Conservation (phyloP, 2,113 vertebrate genomes). For the Ictalurus punctatus region DNA sequence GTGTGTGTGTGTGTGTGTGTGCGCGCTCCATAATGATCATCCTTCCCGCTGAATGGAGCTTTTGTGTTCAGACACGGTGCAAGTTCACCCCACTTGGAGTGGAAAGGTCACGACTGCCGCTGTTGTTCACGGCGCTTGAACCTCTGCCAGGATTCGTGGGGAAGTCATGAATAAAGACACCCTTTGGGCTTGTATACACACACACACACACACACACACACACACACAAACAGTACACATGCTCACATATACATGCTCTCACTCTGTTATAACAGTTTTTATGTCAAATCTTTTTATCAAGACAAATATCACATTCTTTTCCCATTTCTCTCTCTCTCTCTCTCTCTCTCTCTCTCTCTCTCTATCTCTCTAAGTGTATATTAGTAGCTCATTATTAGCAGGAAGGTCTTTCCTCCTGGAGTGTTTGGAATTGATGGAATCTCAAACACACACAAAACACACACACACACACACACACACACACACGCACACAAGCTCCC, state of each 20-base stretch:
- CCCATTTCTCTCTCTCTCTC: background rate
- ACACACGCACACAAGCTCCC: no score
- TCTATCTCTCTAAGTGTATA: background rate
- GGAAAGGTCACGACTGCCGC: conserved; percentile 51
- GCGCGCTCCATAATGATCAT: conserved; percentile 11
- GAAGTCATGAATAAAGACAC: conserved; percentile 53
- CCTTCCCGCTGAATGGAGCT: conserved; percentile 48
- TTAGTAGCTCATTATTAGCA: conserved; percentile 44
- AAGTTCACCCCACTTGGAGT: conserved; percentile 46
- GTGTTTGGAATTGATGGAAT: conserved; percentile 48
- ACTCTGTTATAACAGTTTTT: background rate
- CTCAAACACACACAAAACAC: conserved; percentile 28
- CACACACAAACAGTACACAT: background rate
- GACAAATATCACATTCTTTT: background rate
- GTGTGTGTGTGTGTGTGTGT: conserved; percentile 33
- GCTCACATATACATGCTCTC: background rate
- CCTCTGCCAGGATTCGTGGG: conserved; percentile 49
- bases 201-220: background rate
- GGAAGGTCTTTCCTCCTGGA: conserved; percentile 33
- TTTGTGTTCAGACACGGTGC: conserved; percentile 43
- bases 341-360: background rate
- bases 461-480: conserved; percentile 28
- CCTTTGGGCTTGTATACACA: conserved; percentile 9
- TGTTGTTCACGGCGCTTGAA: conserved; percentile 52
- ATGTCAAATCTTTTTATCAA: background rate